These are phyloP conservation scores for Psittacula echo DNA, from an alignment of 2,797 vertebrate species.

Conservation along the genomic window DNA sequence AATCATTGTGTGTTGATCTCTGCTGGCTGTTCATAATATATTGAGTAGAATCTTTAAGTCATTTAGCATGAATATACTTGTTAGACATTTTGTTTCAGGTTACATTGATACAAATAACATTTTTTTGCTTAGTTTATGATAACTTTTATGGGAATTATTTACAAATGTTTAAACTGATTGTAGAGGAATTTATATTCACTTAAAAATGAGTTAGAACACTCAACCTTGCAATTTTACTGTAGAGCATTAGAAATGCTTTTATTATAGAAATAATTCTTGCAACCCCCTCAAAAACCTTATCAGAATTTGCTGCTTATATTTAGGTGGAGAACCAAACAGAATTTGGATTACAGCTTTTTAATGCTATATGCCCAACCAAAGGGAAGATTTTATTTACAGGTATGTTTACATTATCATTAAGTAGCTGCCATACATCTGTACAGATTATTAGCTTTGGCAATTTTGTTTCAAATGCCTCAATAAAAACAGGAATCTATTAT, in stretches of 20 bases:
- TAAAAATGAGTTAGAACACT: background rate
- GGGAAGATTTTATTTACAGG: constrained; percentile 92
- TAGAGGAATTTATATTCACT: background rate
- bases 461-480: background rate
- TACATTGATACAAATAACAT: background rate
- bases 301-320: constrained; percentile 60
- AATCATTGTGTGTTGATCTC: background rate
- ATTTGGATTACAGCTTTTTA: constrained; percentile 91
- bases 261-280: background rate
- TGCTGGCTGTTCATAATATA: background rate
- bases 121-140: background rate
- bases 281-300: background rate
- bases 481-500: background rate
- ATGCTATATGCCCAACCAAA: constrained; percentile 91
- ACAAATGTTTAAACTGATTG: background rate
- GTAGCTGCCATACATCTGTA: constrained; percentile 4
- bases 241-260: background rate
- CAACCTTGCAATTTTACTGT: background rate
- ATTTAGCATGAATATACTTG: background rate
- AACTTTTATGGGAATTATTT: background rate
- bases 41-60: background rate
- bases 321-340: constrained; percentile 91
- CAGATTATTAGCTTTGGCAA: background rate
- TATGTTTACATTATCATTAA: constrained; percentile 64
- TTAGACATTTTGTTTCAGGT: background rate